A percentile compares a stretch with the other conserved stretches of the same genome.
Conservation (phyloP, 2,797 vertebrate species). For the Gila robusta region DNA sequence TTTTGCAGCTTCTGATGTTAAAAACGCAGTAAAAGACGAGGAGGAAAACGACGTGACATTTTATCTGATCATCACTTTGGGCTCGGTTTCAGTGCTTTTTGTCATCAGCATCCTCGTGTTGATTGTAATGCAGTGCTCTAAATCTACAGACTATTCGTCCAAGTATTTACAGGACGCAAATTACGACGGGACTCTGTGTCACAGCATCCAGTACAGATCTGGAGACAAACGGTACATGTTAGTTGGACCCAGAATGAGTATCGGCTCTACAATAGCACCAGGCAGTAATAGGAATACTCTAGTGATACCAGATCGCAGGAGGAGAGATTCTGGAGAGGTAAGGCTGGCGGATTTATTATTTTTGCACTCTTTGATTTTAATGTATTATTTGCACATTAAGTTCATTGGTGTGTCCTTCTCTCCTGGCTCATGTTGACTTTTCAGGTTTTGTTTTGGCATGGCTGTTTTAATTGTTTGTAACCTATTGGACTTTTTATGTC, state of each 20-base stretch:
- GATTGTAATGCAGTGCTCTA: constrained; percentile 70
- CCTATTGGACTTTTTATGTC: background rate
- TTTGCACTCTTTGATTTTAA: background rate
- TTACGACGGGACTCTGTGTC: constrained; percentile 69
- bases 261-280: background rate
- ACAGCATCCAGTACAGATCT: constrained; percentile 69
- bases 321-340: constrained; percentile 19
- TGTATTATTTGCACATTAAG: background rate
- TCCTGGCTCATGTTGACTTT: background rate
- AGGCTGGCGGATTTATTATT: background rate
- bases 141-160: constrained; percentile 60
- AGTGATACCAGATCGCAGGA: constrained; percentile 58
- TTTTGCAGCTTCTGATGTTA: constrained; percentile 66
- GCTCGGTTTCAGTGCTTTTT: constrained; percentile 64
- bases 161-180: constrained; percentile 65
- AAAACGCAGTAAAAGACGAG: constrained; percentile 54
- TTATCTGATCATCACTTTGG: constrained; percentile 54
- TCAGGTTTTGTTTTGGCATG: background rate
- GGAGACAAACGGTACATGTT: constrained; percentile 71
- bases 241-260: constrained; percentile 69
- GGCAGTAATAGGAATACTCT: constrained; percentile 52
- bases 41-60: constrained; percentile 55
- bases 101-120: constrained; percentile 56
- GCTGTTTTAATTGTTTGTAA: background rate
- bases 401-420: background rate